A percentile compares a stretch with the other conserved stretches of the same genome.
phyloP scores from a whole-genome alignment of 2,888 invertebrate species.

The Chaitophorus viminalis region DNA sequence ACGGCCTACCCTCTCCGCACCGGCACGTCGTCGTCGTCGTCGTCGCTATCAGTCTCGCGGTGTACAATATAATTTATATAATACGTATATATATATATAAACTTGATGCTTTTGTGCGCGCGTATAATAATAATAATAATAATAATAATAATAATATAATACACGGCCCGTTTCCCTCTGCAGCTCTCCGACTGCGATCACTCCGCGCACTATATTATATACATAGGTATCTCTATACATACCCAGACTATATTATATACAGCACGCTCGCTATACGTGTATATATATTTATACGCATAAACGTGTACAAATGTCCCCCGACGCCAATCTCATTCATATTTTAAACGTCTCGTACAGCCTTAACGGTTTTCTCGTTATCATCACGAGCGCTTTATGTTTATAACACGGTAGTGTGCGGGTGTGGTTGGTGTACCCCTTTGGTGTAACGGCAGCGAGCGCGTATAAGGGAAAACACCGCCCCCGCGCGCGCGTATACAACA shows the following conservation, averaged over 20 bases:
- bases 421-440: too few species aligned
- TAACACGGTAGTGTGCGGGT: not conserved
- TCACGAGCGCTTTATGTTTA: slow-evolving; percentile 40
- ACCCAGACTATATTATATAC: not conserved
- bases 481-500: not conserved
- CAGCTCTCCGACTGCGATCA: not conserved
- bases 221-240: too few species aligned
- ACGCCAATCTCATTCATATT: slow-evolving; percentile 62
- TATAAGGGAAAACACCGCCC: not conserved
- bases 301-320: slow-evolving; percentile 33
- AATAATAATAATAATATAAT: not conserved
- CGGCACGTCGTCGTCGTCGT: not conserved
- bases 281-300: slow-evolving; percentile 1
- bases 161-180: not conserved
- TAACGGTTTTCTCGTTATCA: slow-evolving; percentile 62
- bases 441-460: not conserved
- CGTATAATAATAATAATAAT: not conserved
- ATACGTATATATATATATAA: not conserved
- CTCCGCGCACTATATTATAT: not conserved
- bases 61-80: not conserved
- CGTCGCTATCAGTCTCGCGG: not conserved
- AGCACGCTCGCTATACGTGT: not conserved
- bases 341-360: slow-evolving; percentile 52
- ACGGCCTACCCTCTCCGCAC: not conserved
- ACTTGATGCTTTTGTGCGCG: not conserved